Conservation (phyloP, 2,797 vertebrate species). For the Eulemur coronatus region DNA sequence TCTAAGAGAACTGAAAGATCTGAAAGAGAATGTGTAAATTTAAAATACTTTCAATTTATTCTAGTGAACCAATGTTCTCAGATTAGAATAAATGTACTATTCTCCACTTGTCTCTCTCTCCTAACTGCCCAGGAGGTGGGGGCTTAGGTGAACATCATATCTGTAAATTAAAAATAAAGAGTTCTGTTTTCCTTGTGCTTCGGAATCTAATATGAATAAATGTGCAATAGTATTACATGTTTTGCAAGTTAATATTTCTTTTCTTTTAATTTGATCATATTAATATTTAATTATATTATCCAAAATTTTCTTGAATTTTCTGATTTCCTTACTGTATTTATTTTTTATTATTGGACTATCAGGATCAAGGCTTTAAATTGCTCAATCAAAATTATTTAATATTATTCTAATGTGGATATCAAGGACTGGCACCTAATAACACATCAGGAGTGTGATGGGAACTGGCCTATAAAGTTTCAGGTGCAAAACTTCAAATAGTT, state of each 20-base stretch:
- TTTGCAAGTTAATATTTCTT: conserved; percentile 7
- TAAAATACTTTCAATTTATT: background rate
- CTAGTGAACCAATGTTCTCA: background rate
- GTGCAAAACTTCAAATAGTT: background rate
- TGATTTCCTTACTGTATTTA: background rate
- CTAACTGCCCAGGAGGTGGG: accelerated
- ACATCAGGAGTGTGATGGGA: background rate
- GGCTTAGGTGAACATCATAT: background rate
- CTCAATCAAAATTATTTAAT: background rate
- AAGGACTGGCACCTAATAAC: background rate
- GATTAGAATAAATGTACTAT: background rate
- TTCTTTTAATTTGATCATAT: background rate
- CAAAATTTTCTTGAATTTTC: background rate
- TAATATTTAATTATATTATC: background rate
- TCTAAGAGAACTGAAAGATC: background rate
- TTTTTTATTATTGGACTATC: background rate
- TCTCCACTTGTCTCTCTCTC: background rate
- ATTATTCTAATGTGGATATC: background rate
- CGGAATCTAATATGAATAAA: background rate
- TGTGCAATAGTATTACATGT: background rate
- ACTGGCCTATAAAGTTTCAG: background rate
- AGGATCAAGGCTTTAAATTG: background rate
- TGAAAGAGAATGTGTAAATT: background rate
- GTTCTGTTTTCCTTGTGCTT: background rate
- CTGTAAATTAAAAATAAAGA: background rate